Evolutionary conservation across 2,113 vertebrate species (phyloP).

Genomic region (Cariama cristata): DNA sequence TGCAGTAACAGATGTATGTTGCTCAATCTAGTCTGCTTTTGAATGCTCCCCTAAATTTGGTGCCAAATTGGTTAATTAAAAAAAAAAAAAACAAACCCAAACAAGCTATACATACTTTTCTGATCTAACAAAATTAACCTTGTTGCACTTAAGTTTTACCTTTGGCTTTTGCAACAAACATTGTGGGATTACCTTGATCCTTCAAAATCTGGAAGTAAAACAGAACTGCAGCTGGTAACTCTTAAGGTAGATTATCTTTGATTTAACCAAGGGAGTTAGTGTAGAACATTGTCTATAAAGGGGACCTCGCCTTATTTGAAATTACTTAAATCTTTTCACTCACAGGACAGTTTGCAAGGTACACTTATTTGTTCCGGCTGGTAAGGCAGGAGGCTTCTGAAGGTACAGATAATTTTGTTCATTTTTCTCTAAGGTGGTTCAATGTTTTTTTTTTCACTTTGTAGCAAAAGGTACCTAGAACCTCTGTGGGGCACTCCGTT

Average conservation of each 20-base stretch:
- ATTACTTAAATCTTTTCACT: background rate
- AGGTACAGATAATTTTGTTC: background rate
- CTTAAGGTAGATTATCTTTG: rapidly evolving
- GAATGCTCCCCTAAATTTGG: background rate
- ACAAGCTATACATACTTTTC: background rate
- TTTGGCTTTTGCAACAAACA: background rate
- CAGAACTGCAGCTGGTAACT: background rate
- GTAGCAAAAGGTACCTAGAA: background rate
- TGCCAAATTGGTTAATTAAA: background rate
- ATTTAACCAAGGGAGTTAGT: background rate
- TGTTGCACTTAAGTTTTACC: background rate
- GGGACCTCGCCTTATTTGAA: background rate
- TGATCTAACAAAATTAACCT: background rate
- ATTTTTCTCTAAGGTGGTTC: background rate
- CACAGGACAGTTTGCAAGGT: background rate
- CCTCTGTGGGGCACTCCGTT: background rate
- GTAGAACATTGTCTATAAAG: background rate
- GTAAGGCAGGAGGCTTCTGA: background rate
- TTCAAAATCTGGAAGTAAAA: background rate
- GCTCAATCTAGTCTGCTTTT: background rate
- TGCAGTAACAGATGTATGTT: background rate
- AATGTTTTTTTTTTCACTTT: background rate
- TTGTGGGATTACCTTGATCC: background rate
- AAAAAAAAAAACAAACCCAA: no score
- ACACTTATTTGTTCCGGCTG: background rate